These are phyloP conservation scores for Datnioides undecimradiatus DNA, from an alignment of 2,113 vertebrate species.

Conservation along the genomic window DNA sequence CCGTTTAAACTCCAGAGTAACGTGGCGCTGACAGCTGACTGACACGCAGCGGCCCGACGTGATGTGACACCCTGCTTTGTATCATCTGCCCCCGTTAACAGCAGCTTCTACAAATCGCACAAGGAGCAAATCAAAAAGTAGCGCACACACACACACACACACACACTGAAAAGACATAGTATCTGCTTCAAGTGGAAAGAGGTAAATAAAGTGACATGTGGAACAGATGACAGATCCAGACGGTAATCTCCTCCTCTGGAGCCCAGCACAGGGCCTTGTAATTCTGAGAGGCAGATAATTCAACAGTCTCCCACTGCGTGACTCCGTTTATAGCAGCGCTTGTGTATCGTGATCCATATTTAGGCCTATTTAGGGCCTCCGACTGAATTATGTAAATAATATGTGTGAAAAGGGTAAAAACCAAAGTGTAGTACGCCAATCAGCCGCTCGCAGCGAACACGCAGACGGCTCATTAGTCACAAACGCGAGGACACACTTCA, in stretches of 20 bases:
- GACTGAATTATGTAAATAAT: conserved; percentile 41
- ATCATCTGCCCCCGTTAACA: not conserved
- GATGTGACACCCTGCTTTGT: not conserved
- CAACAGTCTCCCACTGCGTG: conserved; percentile 29
- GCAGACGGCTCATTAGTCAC: conserved; percentile 36
- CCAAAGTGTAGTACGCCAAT: conserved; percentile 24
- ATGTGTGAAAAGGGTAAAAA: conserved; percentile 28
- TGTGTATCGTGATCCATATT: conserved; percentile 33
- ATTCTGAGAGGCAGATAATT: conserved; percentile 56
- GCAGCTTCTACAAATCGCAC: conserved; percentile 10
- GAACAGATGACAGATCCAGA: conserved; percentile 41
- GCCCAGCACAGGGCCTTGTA: conserved; percentile 48
- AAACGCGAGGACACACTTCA: conserved; percentile 22
- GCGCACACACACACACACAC: too few relatives aligned
- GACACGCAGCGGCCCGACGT: not conserved
- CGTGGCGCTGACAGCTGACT: conserved; percentile 2
- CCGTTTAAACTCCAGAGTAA: conserved; percentile 26
- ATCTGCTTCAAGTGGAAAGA: conserved; percentile 19
- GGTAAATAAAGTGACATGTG: conserved; percentile 45
- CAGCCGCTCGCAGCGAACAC: conserved; percentile 8
- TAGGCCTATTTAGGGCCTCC: conserved; percentile 27
- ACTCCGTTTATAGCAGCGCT: conserved; percentile 45
- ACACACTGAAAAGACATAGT: not conserved
- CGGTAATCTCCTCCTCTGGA: conserved; percentile 48
- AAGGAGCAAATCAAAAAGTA: conserved; percentile 1